Evolutionary conservation across 1,140 invertebrate species (phyloP).

Genomic region (Ceratina japonica): DNA sequence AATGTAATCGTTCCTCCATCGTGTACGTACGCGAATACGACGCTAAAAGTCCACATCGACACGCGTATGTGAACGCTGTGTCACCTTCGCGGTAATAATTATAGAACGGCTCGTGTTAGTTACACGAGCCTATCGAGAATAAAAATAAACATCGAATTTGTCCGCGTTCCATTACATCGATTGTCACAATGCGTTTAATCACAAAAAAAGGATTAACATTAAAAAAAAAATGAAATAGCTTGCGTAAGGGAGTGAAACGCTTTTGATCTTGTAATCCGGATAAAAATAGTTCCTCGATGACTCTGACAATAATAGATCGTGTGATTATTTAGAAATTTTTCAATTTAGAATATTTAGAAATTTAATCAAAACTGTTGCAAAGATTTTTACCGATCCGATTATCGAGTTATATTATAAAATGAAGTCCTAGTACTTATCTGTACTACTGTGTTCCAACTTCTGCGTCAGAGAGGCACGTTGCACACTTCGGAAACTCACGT

Average conservation of each 20-base stretch:
- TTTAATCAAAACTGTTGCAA: not conserved
- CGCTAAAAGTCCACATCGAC: constrained; percentile 7
- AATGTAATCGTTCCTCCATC: constrained; percentile 21
- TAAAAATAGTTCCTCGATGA: not conserved
- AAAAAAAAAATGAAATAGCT: too few relatives aligned
- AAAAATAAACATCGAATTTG: not conserved
- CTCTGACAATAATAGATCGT: not conserved
- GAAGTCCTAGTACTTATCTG: not conserved
- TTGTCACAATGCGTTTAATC: too few relatives aligned
- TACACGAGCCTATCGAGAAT: not conserved
- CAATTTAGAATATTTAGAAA: too few relatives aligned
- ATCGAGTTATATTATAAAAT: not conserved
- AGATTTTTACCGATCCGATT: not conserved
- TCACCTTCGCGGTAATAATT: constrained; percentile 42
- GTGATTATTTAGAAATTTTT: not conserved
- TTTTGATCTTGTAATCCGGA: not conserved
- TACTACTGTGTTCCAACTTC: not conserved
- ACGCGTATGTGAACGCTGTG: not conserved
- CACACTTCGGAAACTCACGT: not conserved
- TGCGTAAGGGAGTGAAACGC: not conserved
- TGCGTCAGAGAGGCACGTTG: not conserved
- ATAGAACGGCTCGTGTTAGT: constrained; percentile 3
- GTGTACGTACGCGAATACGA: constrained; percentile 1
- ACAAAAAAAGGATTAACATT: not conserved
- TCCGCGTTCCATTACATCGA: not conserved